A percentile compares a stretch with the other conserved stretches of the same genome.
phyloP scores from a whole-genome alignment of 2,888 invertebrate genomes.

The Scaptomyza parva region DNA sequence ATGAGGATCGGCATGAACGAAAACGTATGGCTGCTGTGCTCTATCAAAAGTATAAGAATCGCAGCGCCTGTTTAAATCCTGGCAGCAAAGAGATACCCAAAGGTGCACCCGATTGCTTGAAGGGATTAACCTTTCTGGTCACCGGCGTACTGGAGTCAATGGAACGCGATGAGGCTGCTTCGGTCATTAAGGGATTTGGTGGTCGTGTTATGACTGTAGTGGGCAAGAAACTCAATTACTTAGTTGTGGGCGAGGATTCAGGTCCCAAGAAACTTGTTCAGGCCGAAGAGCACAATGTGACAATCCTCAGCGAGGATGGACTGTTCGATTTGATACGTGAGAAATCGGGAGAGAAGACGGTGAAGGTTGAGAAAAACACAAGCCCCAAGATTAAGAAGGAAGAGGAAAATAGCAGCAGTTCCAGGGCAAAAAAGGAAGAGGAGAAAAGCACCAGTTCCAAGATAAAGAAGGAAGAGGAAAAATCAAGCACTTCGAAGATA shows the following conservation, averaged over 20 bases:
- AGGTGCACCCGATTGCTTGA: constrained; percentile 90
- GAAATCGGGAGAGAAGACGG: constrained; percentile 85
- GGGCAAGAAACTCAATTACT: constrained; percentile 92
- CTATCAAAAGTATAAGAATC: constrained; percentile 91
- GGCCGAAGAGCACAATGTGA: constrained; percentile 89
- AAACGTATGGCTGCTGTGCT: constrained; percentile 88
- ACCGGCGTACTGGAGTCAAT: constrained; percentile 96
- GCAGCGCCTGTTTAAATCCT: constrained; percentile 92
- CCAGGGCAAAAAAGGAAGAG: constrained; percentile 22
- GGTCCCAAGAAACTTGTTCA: constrained; percentile 94
- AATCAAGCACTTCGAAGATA: background rate
- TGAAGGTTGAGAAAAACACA: constrained; percentile 7
- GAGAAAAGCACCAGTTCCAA: constrained; percentile 28
- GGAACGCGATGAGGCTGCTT: constrained; percentile 91
- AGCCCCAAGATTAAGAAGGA: constrained; percentile 36
- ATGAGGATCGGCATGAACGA: constrained; percentile 89
- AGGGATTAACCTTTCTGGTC: constrained; percentile 89
- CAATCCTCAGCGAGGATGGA: constrained; percentile 92
- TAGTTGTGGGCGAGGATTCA: constrained; percentile 93
- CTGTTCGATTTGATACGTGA: constrained; percentile 91
- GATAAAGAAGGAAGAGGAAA: constrained; percentile 39
- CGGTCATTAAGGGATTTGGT: constrained; percentile 91
- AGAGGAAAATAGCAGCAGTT: constrained; percentile 16
- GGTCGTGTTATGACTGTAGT: constrained; percentile 91
- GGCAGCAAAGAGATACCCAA: constrained; percentile 94